Evolutionary conservation across 2,888 invertebrate species (phyloP).

Genomic region (Creontiades dilutus): DNA sequence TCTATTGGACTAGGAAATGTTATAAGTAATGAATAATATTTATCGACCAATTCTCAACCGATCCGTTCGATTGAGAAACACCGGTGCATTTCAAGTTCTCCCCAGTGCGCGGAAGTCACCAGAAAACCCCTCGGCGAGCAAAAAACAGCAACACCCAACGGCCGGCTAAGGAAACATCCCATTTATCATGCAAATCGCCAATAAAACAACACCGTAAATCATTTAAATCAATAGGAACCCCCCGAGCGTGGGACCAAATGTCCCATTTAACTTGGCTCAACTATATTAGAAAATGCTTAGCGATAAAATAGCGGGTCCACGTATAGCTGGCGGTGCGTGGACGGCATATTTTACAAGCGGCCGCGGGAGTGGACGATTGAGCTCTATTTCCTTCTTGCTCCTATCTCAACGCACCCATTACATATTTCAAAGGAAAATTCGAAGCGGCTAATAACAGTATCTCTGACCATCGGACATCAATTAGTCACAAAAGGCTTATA

Average conservation of each 20-base stretch:
- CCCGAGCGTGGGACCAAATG: constrained; percentile 31
- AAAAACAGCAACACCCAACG: neutral
- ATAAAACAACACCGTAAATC: constrained; percentile 25
- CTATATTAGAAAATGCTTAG: constrained; percentile 33
- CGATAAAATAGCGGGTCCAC: constrained; percentile 25
- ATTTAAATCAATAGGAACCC: constrained; percentile 30
- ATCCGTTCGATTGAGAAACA: no score
- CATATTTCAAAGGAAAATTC: neutral
- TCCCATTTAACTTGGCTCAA: constrained; percentile 23
- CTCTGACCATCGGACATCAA: neutral
- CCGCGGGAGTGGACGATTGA: constrained; percentile 24
- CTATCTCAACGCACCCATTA: constrained; percentile 13
- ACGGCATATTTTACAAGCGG: neutral
- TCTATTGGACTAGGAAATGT: no score
- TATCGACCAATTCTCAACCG: no score
- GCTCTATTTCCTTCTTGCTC: constrained; percentile 25
- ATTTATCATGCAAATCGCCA: constrained; percentile 20
- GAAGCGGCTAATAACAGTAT: neutral
- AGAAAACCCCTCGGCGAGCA: neutral
- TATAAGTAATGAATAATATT: no score
- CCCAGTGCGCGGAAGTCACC: constrained; percentile 9
- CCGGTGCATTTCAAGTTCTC: no score
- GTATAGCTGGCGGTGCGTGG: neutral
- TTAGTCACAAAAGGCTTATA: neutral
- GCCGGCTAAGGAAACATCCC: neutral